Conservation (phyloP, 2,113 vertebrate species). For the human (Homo sapiens) region GRCh38 chr14:24180501-24181000, state of each 20-base stretch:
- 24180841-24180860: background rate
- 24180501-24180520: constrained; percentile 85
- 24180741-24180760: constrained; percentile 77
- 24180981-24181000: background rate
- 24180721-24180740: constrained; percentile 75
- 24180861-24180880: background rate
- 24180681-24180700: constrained; percentile 76
- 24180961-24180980: background rate
- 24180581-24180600: background rate
- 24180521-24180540: constrained; percentile 83
- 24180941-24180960: background rate
- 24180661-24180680: background rate
- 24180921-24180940: background rate
- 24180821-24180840: background rate
- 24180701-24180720: constrained; percentile 57
- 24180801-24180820: background rate
- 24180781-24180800: too few relatives aligned
- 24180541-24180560: constrained; percentile 82
- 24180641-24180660: background rate
- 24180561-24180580: constrained; percentile 85
- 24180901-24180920: background rate
- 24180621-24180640: background rate
- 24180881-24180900: background rate
- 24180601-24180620: background rate
- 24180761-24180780: background rate